Base-by-base conservation (phyloP, 2,888 invertebrate genomes). In the Artemia sp. region DNA sequence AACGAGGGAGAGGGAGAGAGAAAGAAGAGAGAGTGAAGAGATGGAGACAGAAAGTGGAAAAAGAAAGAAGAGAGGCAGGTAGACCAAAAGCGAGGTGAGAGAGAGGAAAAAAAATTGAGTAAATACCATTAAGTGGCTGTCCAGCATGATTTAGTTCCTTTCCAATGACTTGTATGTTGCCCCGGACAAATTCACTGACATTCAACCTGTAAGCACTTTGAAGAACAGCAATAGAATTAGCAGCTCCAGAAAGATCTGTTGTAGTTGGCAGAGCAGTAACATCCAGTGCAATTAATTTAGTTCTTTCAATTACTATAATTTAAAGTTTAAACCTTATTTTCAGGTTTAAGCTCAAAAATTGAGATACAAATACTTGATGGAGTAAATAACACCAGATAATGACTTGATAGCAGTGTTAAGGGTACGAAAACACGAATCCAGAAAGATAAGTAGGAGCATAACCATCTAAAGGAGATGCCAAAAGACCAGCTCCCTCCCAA, bases 181-280 rank as follows among this genome's bases (percentile, higher is more conserved):
- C 76, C 52, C 74, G 72, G 67, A 74, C 74, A n/a, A 76, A 72
- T 50, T 74, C 73, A 50, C 73, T 70, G 58, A 75, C 71, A 71
- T 75, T 75, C 53, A 76, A 73, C 51, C 72, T 71, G 70, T 75
- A 76, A 19, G 75, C 74, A 68, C 75, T 74, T 71, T 76, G 76
- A 12, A 76, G 74, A 12, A 74, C 73, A 9, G 75, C 74, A 8
- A 76, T 71, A 9, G 76, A 74, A 73, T 75, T 74, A 58, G 76
- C 75, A 38, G 75, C 76, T n/a, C 75, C 76, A 67, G 75, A 73
- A 53, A 76, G 74, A 71, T 70, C 70, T 12, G 66, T 64, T 7
- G 52, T 51, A 51, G 51, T 70, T 12, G 70, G 70, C n/a, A 70
- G 68, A 14, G 9, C 51, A 51, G 67, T 67, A 51, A 38, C 67